These are phyloP conservation scores for Pogonocichla stellata DNA, from an alignment of 2,113 vertebrate genomes.

Conservation along the genomic window DNA sequence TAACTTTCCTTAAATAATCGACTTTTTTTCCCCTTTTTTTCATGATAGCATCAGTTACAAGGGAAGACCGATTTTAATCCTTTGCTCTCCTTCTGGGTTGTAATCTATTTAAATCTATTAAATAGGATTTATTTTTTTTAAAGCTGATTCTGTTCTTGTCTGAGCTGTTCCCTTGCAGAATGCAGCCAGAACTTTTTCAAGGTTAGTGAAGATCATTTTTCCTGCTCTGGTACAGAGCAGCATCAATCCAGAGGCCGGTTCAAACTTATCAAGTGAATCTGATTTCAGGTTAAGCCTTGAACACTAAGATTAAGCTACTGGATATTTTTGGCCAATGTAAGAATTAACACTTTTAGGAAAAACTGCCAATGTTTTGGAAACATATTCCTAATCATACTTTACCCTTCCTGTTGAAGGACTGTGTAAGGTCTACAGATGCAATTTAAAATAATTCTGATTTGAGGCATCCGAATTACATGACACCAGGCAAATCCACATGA, in stretches of 20 bases:
- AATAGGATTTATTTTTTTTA: neutral
- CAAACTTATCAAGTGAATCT: neutral
- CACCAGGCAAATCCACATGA: neutral
- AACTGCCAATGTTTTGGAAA: neutral
- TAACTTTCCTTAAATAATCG: neutral
- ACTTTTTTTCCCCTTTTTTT: rapidly evolving
- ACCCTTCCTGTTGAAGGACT: neutral
- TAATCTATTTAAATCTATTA: neutral
- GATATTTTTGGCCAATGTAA: neutral
- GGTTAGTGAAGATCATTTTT: neutral
- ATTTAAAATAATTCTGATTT: neutral
- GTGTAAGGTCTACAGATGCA: neutral
- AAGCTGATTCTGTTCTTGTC: neutral
- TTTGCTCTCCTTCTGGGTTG: neutral
- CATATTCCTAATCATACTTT: neutral
- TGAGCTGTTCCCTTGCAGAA: neutral
- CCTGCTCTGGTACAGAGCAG: neutral
- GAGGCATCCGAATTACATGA: neutral
- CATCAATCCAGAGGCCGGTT: neutral
- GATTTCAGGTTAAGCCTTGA: neutral
- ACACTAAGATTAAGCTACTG: neutral
- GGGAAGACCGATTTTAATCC: neutral
- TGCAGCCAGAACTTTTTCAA: neutral
- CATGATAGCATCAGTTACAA: neutral
- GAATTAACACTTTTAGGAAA: neutral